Evolutionary conservation across 1,140 invertebrate species (phyloP).

Genomic region (Cydia fagiglandana): DNA sequence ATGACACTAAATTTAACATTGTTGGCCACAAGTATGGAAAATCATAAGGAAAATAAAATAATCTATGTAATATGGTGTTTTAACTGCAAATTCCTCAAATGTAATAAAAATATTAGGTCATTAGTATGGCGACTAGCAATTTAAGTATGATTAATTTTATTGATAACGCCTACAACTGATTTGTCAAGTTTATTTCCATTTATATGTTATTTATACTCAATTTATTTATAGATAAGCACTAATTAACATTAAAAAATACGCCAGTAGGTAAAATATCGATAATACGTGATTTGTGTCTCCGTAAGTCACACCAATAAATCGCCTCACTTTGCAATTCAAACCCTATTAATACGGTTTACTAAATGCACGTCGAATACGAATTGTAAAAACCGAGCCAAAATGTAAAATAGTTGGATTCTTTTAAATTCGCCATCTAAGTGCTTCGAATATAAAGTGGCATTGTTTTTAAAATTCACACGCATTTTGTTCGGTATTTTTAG

Average conservation of each 20-base stretch:
- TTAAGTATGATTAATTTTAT: neutral
- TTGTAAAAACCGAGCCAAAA: neutral
- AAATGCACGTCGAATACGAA: neutral
- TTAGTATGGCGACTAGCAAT: neutral
- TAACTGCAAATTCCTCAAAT: too few relatives aligned
- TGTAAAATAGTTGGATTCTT: constrained; percentile 16
- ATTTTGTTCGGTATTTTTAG: constrained; percentile 2
- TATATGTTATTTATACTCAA: neutral
- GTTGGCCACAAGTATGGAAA: neutral
- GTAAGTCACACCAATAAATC: neutral
- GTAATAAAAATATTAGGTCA: neutral
- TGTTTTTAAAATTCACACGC: constrained; percentile 7
- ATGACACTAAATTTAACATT: too few relatives aligned
- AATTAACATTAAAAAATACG: neutral
- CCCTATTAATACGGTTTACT: neutral
- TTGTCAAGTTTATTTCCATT: neutral
- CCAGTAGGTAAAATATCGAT: too few relatives aligned
- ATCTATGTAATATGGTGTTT: too few relatives aligned
- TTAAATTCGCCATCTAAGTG: constrained; percentile 15
- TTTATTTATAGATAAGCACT: neutral
- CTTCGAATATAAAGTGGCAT: neutral
- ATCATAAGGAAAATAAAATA: neutral
- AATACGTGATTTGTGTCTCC: neutral
- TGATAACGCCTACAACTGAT: neutral
- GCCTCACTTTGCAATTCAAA: neutral